These are phyloP conservation scores for Drosophila paracracens DNA, from an alignment of 2,888 invertebrate genomes.

Conservation along the genomic window DNA sequence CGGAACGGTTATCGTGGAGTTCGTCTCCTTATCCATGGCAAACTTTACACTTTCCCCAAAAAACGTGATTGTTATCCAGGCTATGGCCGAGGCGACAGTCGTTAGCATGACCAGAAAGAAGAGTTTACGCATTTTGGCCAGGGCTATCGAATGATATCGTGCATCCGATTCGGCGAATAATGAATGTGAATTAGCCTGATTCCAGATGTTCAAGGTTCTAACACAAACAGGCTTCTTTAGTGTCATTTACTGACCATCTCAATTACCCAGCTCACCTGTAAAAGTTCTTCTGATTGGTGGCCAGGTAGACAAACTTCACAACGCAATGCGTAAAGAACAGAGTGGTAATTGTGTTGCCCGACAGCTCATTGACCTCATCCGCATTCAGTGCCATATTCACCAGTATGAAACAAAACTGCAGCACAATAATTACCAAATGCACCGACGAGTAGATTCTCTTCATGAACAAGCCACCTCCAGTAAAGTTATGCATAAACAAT, in stretches of 20 bases:
- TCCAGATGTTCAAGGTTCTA: slow-evolving; percentile 93
- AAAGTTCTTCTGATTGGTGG: slow-evolving; percentile 89
- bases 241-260: too few relatives aligned
- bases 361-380: slow-evolving; percentile 90
- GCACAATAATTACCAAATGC: slow-evolving; percentile 87
- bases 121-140: slow-evolving; percentile 91
- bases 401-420: slow-evolving; percentile 88
- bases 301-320: slow-evolving; percentile 91
- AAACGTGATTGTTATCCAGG: slow-evolving; percentile 93
- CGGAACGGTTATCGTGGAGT: slow-evolving; percentile 88
- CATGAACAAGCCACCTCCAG: slow-evolving; percentile 87
- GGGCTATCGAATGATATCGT: slow-evolving; percentile 90
- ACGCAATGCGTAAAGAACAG: slow-evolving; percentile 92
- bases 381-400: slow-evolving; percentile 90
- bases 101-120: slow-evolving; percentile 88
- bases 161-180: slow-evolving; percentile 93
- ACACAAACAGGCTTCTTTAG: neutral
- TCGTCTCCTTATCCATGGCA: slow-evolving; percentile 89
- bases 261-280: slow-evolving; percentile 87
- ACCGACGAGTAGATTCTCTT: slow-evolving; percentile 87
- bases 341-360: slow-evolving; percentile 92
- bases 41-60: slow-evolving; percentile 91
- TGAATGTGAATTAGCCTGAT: slow-evolving; percentile 93
- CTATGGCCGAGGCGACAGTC: slow-evolving; percentile 88
- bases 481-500: slow-evolving; percentile 92